Evolutionary conservation across 2,113 vertebrate species (phyloP).

Genomic region (Cebus imitator): DNA sequence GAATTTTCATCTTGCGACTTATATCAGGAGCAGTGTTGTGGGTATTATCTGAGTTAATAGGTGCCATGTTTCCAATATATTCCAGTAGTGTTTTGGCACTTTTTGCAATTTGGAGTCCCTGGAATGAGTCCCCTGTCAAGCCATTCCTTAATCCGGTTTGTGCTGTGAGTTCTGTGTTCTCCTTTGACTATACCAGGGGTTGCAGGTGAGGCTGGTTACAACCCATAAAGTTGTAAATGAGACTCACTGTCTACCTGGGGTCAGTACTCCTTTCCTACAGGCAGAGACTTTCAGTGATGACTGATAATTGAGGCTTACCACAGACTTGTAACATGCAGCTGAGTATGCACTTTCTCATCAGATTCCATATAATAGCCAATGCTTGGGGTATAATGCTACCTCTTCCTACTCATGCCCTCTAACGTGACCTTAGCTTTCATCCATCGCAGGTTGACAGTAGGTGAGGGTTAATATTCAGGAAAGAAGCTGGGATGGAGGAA

Average conservation of each 20-base stretch:
- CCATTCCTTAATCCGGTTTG: neutral
- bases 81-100: neutral
- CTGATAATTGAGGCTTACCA: neutral
- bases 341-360: neutral
- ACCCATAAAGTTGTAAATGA: neutral
- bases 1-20: neutral
- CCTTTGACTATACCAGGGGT: fast-evolving
- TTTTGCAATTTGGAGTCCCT: neutral
- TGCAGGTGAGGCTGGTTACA: neutral
- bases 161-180: neutral
- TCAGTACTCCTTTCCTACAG: neutral
- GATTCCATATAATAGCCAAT: neutral
- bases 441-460: neutral
- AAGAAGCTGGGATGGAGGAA: neutral
- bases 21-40: neutral
- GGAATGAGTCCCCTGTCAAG: neutral
- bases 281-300: neutral
- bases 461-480: neutral
- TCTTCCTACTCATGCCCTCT: neutral
- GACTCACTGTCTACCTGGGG: neutral
- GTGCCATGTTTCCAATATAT: neutral
- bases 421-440: neutral
- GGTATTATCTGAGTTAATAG: neutral
- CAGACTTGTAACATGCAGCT: neutral
- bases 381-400: neutral